Conservation (phyloP, 1,140 invertebrate species). For the Drosophila setifemur region DNA sequence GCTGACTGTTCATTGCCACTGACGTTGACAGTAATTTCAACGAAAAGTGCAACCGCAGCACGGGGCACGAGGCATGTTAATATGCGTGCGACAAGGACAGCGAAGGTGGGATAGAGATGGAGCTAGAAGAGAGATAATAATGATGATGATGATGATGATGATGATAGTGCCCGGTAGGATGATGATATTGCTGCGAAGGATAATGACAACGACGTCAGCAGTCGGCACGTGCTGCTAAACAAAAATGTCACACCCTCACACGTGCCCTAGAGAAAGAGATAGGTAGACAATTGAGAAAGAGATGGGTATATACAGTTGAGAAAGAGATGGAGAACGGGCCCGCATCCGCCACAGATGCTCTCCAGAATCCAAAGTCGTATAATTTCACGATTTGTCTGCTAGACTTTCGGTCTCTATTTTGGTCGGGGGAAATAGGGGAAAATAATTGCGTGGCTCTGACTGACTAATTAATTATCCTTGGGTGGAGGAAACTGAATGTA, state of each 20-base stretch:
- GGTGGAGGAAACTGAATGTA: no score
- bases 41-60: conserved; percentile 76
- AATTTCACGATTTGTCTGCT: conserved; percentile 54
- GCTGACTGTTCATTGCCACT: conserved; percentile 44
- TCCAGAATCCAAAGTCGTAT: conserved; percentile 2
- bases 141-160: conserved; percentile 15
- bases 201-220: conserved; percentile 37
- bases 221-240: conserved; percentile 71
- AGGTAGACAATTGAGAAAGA: background rate
- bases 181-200: conserved; percentile 10
- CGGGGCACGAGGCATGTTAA: conserved; percentile 60
- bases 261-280: no score
- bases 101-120: background rate
- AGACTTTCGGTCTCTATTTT: conserved; percentile 34
- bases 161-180: conserved; percentile 3
- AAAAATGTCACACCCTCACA: conserved; percentile 46
- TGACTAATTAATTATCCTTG: conserved; percentile 64
- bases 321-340: background rate
- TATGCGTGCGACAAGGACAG: conserved; percentile 33
- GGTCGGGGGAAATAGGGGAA: background rate
- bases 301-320: background rate
- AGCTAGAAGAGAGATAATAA: background rate
- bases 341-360: conserved; percentile 36
- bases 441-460: conserved; percentile 13
- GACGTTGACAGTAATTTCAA: conserved; percentile 75